Percentiles rank a stretch among this genome's conserved stretches.
Conservation (phyloP, 2,113 vertebrate genomes). For the Oreochromis tanganicae region DNA sequence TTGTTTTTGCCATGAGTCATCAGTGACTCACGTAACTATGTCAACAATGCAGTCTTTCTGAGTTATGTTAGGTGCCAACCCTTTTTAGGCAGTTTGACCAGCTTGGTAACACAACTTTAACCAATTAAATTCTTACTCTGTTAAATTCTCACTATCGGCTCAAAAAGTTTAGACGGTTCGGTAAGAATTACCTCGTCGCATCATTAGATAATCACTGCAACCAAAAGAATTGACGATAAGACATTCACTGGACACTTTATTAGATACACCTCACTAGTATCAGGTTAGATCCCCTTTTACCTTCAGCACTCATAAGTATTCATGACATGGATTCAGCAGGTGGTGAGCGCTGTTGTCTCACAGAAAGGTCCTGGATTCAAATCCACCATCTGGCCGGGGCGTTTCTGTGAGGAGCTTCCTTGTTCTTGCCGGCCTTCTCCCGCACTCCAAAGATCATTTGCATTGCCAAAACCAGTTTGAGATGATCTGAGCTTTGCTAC, state of each 20-base stretch:
- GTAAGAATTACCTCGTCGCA: not conserved
- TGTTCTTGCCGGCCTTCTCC: not conserved
- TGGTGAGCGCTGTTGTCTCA: not conserved
- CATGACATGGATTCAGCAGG: not conserved
- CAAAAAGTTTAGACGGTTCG: accelerated
- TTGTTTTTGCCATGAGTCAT: not conserved
- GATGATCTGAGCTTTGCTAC: not conserved
- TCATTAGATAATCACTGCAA: not conserved
- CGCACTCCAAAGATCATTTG: not conserved
- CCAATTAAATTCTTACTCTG: not conserved
- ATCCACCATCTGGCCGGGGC: not conserved
- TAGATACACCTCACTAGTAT: not conserved
- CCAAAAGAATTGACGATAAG: not conserved
- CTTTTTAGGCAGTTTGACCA: not conserved
- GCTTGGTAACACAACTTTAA: not conserved
- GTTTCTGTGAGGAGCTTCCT: not conserved
- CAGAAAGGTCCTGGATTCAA: not conserved
- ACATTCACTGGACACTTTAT: not conserved
- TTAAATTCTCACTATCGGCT: not conserved
- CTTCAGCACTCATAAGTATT: not conserved
- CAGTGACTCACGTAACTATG: not conserved
- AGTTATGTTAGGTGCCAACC: not conserved
- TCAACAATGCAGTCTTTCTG: not conserved
- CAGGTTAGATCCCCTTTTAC: not conserved
- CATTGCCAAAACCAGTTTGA: not conserved